Evolutionary conservation across 2,113 vertebrate species (phyloP), one percentile per base, ranked within the genome.

Genomic region (Leuciscus idus): DNA sequence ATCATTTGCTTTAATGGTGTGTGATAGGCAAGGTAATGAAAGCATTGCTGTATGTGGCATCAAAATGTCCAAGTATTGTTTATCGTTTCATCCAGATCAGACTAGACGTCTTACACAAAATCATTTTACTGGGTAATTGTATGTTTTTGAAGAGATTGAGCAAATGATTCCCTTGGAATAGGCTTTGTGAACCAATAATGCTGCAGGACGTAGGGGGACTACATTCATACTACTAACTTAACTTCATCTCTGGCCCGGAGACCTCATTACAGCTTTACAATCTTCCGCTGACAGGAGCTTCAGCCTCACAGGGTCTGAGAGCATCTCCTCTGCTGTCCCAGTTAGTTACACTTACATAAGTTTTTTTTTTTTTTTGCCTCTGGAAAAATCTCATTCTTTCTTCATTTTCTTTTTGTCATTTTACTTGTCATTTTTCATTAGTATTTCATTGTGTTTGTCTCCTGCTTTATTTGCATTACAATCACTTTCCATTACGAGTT

Each of bases 221-320:
- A 46, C 46, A 55, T 77, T 77, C 9, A 84, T 33, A 70, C 46
- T 26, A 13, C 17, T 55, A 19, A 48, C 61, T 70, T 84, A 79
- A 61, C 81, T 30, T 52, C 19, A n/a, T 70, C 62, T 70, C 52
- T 59, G 62, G n/a, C 73, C 52, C 11, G 1, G 61, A 83, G 61
- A 83, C 62, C 81, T 87, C 64, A 36, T 73, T 84, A 84, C 28
- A 21, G 57, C 28, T 52, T 84, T 23, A 80, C 36, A 87, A 50
- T 72, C 50, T n/a, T 15, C 36, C 66, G 61, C 39, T 9, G 70
- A 50, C 36, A n/a, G 2, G 46, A 33, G 46, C 39, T 64, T 50
- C 13, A 64, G 36, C 30, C 30, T 66, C 26, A n/a, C 26, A 6
- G 39, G 59, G 28, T 76, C 72, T 77, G 26, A 23, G 39, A 50